Base-by-base conservation (phyloP, 2,888 invertebrate genomes). In the Stenichneumon culpator region DNA sequence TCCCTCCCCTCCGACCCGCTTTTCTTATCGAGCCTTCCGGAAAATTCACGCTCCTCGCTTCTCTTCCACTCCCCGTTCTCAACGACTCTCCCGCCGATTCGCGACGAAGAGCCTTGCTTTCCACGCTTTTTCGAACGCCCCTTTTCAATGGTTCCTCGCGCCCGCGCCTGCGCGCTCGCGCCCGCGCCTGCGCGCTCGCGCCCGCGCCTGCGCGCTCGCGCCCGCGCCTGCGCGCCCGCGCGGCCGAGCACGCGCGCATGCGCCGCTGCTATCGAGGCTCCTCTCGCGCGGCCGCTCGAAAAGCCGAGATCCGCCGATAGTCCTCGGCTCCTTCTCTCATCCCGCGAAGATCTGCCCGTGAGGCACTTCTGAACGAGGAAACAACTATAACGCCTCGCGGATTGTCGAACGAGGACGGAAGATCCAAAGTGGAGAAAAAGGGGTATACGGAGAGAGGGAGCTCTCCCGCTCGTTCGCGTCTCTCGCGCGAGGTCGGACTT, bases 401-500 rank as follows among this genome's bases (percentile, higher is more conserved):
- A 74, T 79, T 68, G 77, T 60, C 84, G 81, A 89, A 87, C 72
- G 50, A 74, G 79, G 77, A 72, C 36, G 60, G 50, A 36, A 75
- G 81, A 69, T 67, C 25, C 83, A 77, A 74, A 82, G 67, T 32
- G 83, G 52, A 67, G 78, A 79, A 82, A 78, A 81, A 79, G 78
- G 75, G 79, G 86, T 70, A 84, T 85, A 87, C 36, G 70, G 81
- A 84, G 82, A 79, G 63, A 84, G 82, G 80, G 63, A 57, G 57
- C 32, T 1, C 72, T 28, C 36, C 3, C 65, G 36, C 9, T 39
- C 47, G 63, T 28, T 63, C 47, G 28, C 60, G 60, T 28, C 14
- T 70, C 67, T 39, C 86, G 79, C 77, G 84, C 84, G 84, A 82
- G 80, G 84, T 85, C 81, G 83, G 86, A 86, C 85, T 85, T 87